Evolutionary conservation across 2,888 invertebrate species (phyloP), one percentile per base, ranked within the genome.

Genomic region (Andrena bucephala): DNA sequence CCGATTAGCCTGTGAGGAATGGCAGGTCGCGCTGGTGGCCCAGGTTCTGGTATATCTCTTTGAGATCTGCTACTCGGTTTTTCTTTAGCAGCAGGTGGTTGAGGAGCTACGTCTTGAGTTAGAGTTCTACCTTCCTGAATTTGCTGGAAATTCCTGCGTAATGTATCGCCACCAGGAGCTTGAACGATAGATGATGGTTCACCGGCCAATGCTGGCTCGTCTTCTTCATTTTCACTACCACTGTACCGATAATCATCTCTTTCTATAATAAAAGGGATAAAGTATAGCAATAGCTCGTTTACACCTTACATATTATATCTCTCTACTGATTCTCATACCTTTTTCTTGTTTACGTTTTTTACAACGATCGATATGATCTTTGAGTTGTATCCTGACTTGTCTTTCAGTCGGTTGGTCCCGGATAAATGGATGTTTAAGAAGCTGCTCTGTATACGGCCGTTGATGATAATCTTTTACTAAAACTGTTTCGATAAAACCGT

Each of bases 381-480:
- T 99, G 87, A 99, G 96, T 94, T 99, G 99, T 95, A 99, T 99
- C 93, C 99, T 96, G 89, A 99, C 99, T 95, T 99, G 99, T 90
- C 99, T 95, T 95, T 99, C 99, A 70, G 99, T 99, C 27, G 99
- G 99, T 95, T 99, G 99, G 95, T 99, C 99, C 95, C 98, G 97
- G 93, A 99, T 99, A 94, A 99, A 99, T 81, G 99, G 96, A 95
- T 99, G 99, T 94, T 98, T 99, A 88, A 99, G 95, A 87, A 99
- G 96, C 94, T 99, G 98, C 94, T 99, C 99, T 89, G 99, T 99
- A 94, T 98, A 99, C 85, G 99, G 99, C 93, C 99, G 96, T 95
- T 98, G 98, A 94, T 99, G 99, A 95, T 99, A 99, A 95, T 99
- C 99, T 95, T 99, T 99, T 81, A 99, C 99, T 92, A 99, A 96